Base-by-base conservation (phyloP, 2,797 vertebrate genomes). In the Chloroceryle inda region DNA sequence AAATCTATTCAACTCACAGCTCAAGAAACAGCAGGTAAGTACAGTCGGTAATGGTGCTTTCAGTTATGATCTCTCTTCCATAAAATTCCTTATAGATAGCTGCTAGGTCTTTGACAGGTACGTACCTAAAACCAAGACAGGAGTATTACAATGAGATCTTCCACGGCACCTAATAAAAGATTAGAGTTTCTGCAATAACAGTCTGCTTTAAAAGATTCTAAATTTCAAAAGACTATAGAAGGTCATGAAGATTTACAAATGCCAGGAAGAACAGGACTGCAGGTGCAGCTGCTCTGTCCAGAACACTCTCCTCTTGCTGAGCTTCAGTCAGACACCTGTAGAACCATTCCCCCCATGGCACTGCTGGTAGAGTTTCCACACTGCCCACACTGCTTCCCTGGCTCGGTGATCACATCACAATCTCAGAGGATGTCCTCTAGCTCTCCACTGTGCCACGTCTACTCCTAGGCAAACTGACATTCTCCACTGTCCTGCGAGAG, bases 51-150 rank as follows among this genome's bases (percentile, higher is more conserved):
- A 98, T 97, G 59, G 94, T 94, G 15, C 63, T 93, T 94, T 98
- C 94, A 6, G 97, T 98, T 93, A 98, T 97, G 61, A 97, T 52
- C 35, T 94, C 79, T 47, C 37, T 89, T 59, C 97, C 97, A 68
- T 98, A 98, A 61, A 98, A 97, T 35, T 97, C 95, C 74, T 97
- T 76, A 56, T 98, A 98, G 85, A 98, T 98, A 73, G 94, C 97
- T 92, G 98, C 72, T 31, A 98, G 96, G 72, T 98, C 98, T 95
- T 97, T 97, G 35, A 97, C 93, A 17, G 98, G 98, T 38, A 98
- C 95, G 27, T 98, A 98, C 98, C 98, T 98, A 71, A 84, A 93
- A 92, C 2, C 47, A 85, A 52, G 55, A 75, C 2, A 1, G 61
- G 73, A 10, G 5, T 45, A 53, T 85, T 71, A 19, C 9, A 73